Base-by-base conservation (phyloP, 2,113 vertebrate species). In the Tiliqua scincoides region DNA sequence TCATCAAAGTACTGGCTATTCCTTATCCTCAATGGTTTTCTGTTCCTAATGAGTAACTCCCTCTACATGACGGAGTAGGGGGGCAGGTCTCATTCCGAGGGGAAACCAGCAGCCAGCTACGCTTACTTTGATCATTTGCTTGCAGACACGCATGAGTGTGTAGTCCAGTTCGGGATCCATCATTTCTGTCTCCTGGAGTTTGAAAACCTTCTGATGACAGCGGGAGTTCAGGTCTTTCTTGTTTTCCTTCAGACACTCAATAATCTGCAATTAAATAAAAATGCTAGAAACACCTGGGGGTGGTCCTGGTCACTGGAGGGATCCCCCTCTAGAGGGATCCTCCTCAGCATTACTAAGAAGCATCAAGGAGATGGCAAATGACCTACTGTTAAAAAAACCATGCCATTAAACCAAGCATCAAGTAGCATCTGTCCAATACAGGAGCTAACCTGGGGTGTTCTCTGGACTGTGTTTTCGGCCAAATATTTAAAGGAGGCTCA, bases 121-220 rank as follows among this genome's bases (percentile, higher is more conserved):
- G 71, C 12, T 94, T 86, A 98, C 99, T 98, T 99, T 97, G 91
- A 99, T 99, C 99, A 99, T 99, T 94, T 99, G 98, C 90, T 99
- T 99, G 95, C 99, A 99, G 90, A 99, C 98, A 79, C 97, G 97
- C 98, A 99, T 99, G 67, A 99, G 98, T 0, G 98, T 99, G 63
- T 98, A 99, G 94, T 99, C 99, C 43, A 99, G 93, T 35, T 99
- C 98, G 0, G 98, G 98, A 85, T 99, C 99, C 91, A 98, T 98
- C 99, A 99, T 99, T 91, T 99, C 99, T 0, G 96, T 97, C 93
- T 99, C 99, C 93, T 99, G 98, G 35, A 99, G 98, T 90, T 98
- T 98, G 90, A 99, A 99, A 82, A 99, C 97, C 40, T 97, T 97
- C 95, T 99, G 98, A 91, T 99, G 99, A 91, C 99, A 99, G 2